Base-by-base conservation (phyloP, 1,140 invertebrate species). In the Apis florea region DNA sequence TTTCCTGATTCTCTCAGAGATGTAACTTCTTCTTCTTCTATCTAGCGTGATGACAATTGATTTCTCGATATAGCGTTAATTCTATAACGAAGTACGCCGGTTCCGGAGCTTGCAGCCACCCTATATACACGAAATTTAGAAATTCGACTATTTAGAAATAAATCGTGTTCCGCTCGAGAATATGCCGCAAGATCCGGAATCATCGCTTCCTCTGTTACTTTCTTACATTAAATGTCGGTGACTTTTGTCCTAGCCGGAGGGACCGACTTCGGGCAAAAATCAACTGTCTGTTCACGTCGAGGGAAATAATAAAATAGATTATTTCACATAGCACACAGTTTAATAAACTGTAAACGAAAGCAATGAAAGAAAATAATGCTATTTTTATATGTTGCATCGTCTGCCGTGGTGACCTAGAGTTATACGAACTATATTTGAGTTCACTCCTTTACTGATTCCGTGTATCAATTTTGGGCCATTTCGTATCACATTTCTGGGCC, bases 371-470 rank as follows among this genome's bases (percentile, higher is more conserved):
- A 85, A 87, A 87, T 82, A 84, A 88, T 85, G 87, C 87, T 88
- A 88, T 88, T 88, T 88, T 88, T 88, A 88, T 88, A 88, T 88
- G 87, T 88, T 88, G 86, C 86, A 83, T 88, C 83, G 76, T 87
- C 86, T 69, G 81, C 86, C 77, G 69, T 85, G 81, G 76, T 81
- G 69, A 88, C 77, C 87, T 71, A 85, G 85, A 88, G 79, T 83
- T 87, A 49, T 88, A 85, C 79, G 71, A 85, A 69, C 68, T 66
- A 61, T 84, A 82, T 56, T 86, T 83, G 21, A 54, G 69, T 86
- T 86, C 64, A 49, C 11, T 26, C 31, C 9, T n/a, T 67, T 67
- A 64, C 24, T 24, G n/a, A 3, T 72, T 75, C 53, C 70, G 24
- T 72, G 66, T 79, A 58, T 64, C 82, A 51, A 81, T 87, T n/a